phyloP scores from a whole-genome alignment of 92 coral and sea anemone genomes.

The Actinernus sp. region DNA sequence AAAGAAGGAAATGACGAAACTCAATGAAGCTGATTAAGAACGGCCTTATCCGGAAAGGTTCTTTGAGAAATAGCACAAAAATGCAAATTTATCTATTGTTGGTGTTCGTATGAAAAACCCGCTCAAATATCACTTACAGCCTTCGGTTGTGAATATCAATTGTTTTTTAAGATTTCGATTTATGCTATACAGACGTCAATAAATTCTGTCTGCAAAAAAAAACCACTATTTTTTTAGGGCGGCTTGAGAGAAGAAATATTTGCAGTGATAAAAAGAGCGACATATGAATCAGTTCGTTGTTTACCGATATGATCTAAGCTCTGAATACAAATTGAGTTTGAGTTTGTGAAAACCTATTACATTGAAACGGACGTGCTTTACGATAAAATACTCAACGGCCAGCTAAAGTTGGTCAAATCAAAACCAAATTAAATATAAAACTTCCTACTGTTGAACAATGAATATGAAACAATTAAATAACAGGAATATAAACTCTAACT shows the following conservation, averaged over 20 bases:
- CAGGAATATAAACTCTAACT: conserved; percentile 41
- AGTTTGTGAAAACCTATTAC: conserved; percentile 66
- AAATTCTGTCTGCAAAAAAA: conserved; percentile 22
- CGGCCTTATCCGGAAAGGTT: neutral
- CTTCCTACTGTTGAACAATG: neutral
- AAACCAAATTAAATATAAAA: conserved; percentile 27
- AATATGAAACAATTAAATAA: conserved; percentile 19
- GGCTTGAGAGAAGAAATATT: conserved; percentile 34
- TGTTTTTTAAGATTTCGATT: neutral
- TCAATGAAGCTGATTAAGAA: neutral
- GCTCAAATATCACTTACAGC: conserved; percentile 36
- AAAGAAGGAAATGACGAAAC: conserved; percentile 22
- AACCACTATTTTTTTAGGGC: too few relatives aligned
- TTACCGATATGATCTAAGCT: conserved; percentile 86
- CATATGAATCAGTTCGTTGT: conserved; percentile 82
- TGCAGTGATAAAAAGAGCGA: conserved; percentile 53
- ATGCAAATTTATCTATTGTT: conserved; percentile 61
- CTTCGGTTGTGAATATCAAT: conserved; percentile 48
- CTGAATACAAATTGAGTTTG: conserved; percentile 84
- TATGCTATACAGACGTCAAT: neutral
- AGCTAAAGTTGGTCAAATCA: conserved; percentile 17
- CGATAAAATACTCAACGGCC: conserved; percentile 37
- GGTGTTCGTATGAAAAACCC: conserved; percentile 54
- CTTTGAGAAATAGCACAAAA: conserved; percentile 18
- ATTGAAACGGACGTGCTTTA: conserved; percentile 68